A percentile compares a stretch with the other conserved stretches of the same genome.
Evolutionary conservation across 2,797 vertebrate genomes (phyloP).

Genomic region (Falco naumanni): DNA sequence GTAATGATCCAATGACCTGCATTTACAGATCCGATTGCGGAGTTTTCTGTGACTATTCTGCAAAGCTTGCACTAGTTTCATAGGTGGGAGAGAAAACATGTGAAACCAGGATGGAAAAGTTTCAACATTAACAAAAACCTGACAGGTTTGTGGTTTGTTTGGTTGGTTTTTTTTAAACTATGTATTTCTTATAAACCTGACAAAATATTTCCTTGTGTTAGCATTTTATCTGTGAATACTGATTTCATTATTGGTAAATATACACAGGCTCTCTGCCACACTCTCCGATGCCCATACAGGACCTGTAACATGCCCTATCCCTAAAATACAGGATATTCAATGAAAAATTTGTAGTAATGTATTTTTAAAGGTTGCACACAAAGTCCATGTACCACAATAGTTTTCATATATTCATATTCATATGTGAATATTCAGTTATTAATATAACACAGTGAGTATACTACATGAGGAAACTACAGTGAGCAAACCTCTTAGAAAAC

Average conservation of each 20-base stretch:
- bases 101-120: not conserved
- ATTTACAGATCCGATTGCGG: not conserved
- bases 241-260: not conserved
- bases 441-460: not conserved
- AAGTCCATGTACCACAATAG: not conserved
- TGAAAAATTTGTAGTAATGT: not conserved
- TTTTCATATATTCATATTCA: not conserved
- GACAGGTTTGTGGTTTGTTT: not conserved
- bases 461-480: not conserved
- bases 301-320: not conserved
- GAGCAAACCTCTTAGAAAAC: not conserved
- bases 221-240: not conserved
- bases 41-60: not conserved
- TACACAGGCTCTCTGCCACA: not conserved
- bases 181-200: not conserved
- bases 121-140: not conserved
- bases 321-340: not conserved
- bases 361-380: not conserved
- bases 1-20: not conserved
- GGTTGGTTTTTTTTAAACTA: not conserved
- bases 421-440: not conserved
- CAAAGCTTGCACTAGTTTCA: not conserved
- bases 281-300: not conserved
- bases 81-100: not conserved
- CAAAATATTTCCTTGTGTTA: not conserved